Evolutionary conservation across 2,888 invertebrate genomes (phyloP).

Genomic region (Sisyra nigra): DNA sequence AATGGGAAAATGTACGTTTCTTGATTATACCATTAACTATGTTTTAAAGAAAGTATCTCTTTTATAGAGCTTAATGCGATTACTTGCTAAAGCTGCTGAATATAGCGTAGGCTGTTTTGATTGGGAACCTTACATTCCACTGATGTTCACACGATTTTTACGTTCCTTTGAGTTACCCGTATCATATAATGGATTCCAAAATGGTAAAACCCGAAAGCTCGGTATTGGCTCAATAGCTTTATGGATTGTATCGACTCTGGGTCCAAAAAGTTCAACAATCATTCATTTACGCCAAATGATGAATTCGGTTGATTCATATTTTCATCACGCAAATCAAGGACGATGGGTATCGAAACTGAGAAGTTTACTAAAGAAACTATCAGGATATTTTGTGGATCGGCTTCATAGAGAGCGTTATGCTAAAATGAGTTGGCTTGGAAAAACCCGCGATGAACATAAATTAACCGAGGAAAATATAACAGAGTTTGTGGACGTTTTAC

Average conservation of each 20-base stretch:
- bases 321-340: slow-evolving; percentile 79
- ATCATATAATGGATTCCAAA: slow-evolving; percentile 48
- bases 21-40: neutral
- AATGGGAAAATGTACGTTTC: slow-evolving; percentile 43
- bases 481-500: slow-evolving; percentile 58
- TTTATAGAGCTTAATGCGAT: slow-evolving; percentile 47
- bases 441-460: slow-evolving; percentile 47
- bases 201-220: slow-evolving; percentile 32
- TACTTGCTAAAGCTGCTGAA: slow-evolving; percentile 57
- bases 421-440: slow-evolving; percentile 47
- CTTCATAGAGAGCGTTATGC: slow-evolving; percentile 49
- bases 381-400: slow-evolving; percentile 40
- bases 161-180: slow-evolving; percentile 66
- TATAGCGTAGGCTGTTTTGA: slow-evolving; percentile 69
- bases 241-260: slow-evolving; percentile 46
- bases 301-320: slow-evolving; percentile 69
- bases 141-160: slow-evolving; percentile 56
- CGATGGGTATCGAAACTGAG: slow-evolving; percentile 55
- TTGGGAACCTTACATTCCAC: slow-evolving; percentile 71
- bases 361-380: slow-evolving; percentile 50
- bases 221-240: slow-evolving; percentile 32
- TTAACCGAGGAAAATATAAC: slow-evolving; percentile 68
- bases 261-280: slow-evolving; percentile 49
- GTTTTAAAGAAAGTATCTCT: slow-evolving; percentile 5
- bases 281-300: slow-evolving; percentile 64